Evolutionary conservation across 2,113 vertebrate species (phyloP).

Genomic region (Chloropsis hardwickii): DNA sequence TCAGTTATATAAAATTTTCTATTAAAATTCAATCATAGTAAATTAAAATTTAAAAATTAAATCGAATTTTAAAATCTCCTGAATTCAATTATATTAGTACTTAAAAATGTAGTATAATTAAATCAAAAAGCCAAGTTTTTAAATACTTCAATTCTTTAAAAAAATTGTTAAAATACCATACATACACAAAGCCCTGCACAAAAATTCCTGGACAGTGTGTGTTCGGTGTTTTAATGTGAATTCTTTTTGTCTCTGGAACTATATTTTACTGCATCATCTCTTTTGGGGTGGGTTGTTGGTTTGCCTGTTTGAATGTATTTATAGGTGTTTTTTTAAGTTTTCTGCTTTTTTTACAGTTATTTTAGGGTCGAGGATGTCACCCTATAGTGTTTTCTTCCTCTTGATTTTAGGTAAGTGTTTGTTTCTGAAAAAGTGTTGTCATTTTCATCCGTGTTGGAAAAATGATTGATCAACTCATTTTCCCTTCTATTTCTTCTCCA

Average conservation of each 20-base stretch:
- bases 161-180: background rate
- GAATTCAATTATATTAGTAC: too few species aligned
- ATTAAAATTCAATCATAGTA: background rate
- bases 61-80: background rate
- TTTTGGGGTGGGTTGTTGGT: background rate
- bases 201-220: background rate
- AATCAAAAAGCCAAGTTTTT: background rate
- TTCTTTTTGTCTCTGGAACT: background rate
- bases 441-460: background rate
- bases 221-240: background rate
- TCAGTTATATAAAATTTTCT: fast-evolving
- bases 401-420: background rate
- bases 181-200: too few species aligned
- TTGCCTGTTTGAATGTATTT: background rate
- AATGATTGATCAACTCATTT: background rate
- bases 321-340: background rate
- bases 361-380: background rate
- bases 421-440: background rate
- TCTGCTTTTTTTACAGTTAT: background rate
- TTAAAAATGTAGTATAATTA: background rate
- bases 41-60: background rate
- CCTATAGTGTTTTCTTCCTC: background rate
- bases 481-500: background rate
- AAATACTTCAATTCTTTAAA: background rate
- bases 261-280: background rate